Conservation (phyloP, 2,113 vertebrate genomes). For the Myxocyprinus asiaticus region DNA sequence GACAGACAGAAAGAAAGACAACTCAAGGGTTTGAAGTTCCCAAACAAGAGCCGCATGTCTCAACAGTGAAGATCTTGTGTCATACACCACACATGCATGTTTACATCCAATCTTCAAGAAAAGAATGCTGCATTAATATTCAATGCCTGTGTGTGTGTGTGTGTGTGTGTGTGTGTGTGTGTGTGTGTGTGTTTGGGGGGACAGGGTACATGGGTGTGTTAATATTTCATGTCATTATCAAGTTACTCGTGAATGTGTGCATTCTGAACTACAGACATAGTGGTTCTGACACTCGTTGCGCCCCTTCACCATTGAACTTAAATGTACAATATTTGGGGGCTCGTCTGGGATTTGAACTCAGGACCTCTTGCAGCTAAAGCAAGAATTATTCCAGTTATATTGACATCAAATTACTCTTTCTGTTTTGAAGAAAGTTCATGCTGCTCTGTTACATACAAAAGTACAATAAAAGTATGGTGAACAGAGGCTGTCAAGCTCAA, state of each 20-base stretch:
- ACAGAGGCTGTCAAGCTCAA: too few species aligned
- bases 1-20: conserved; percentile 45
- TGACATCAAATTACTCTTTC: too few species aligned
- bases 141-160: background rate
- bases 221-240: conserved; percentile 26
- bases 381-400: too few species aligned
- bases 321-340: background rate
- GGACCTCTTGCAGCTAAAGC: background rate
- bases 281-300: background rate
- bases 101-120: conserved; percentile 32
- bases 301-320: background rate
- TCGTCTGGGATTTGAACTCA: conserved; percentile 29
- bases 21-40: background rate
- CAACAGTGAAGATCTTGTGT: conserved; percentile 55
- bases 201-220: conserved; percentile 4
- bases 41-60: conserved; percentile 33
- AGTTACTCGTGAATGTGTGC: conserved; percentile 19
- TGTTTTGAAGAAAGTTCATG: too few species aligned
- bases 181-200: background rate
- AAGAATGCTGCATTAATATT: conserved; percentile 41
- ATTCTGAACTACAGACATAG: background rate
- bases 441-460: too few species aligned
- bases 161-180: background rate
- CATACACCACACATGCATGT: conserved; percentile 50
- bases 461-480: too few species aligned